Conservation (phyloP, 2,888 invertebrate genomes). For the Drosophila cognata region DNA sequence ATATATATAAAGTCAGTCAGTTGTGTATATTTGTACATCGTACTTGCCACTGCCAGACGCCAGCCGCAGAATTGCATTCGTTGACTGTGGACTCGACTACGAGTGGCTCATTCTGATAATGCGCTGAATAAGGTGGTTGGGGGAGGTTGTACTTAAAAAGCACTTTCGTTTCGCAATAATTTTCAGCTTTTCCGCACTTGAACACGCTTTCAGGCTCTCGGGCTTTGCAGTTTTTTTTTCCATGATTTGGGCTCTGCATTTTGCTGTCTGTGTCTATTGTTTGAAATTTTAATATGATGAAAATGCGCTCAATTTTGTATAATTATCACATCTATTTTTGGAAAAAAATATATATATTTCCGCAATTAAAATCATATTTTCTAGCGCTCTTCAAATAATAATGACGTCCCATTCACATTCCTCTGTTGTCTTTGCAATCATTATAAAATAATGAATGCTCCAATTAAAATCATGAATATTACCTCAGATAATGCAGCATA, state of each 20-base stretch:
- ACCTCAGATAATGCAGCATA: neutral
- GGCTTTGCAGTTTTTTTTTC: slow-evolving; percentile 17
- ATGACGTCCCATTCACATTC: slow-evolving; percentile 30
- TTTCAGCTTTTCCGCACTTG: slow-evolving; percentile 78
- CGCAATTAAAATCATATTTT: slow-evolving; percentile 75
- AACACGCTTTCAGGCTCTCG: slow-evolving; percentile 66
- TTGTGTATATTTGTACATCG: slow-evolving; percentile 1
- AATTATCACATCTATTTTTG: slow-evolving; percentile 65
- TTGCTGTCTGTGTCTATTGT: slow-evolving; percentile 67
- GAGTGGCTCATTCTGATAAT: slow-evolving; percentile 22
- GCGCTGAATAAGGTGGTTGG: neutral
- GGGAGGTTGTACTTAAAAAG: slow-evolving; percentile 62
- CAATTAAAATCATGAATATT: slow-evolving; percentile 47
- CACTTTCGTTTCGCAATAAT: slow-evolving; percentile 74
- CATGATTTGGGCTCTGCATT: slow-evolving; percentile 61
- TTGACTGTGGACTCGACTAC: neutral
- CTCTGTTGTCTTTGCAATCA: slow-evolving; percentile 48
- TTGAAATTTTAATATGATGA: slow-evolving; percentile 73
- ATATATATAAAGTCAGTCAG: neutral
- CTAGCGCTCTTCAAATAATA: slow-evolving; percentile 64
- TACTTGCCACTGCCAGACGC: slow-evolving; percentile 7
- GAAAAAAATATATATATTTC: slow-evolving; percentile 58
- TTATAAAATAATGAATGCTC: slow-evolving; percentile 40
- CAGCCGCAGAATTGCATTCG: slow-evolving; percentile 19
- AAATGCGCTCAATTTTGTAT: slow-evolving; percentile 69